phyloP scores from a whole-genome alignment of 2,797 vertebrate genomes.

The Artibeus jamaicensis region DNA sequence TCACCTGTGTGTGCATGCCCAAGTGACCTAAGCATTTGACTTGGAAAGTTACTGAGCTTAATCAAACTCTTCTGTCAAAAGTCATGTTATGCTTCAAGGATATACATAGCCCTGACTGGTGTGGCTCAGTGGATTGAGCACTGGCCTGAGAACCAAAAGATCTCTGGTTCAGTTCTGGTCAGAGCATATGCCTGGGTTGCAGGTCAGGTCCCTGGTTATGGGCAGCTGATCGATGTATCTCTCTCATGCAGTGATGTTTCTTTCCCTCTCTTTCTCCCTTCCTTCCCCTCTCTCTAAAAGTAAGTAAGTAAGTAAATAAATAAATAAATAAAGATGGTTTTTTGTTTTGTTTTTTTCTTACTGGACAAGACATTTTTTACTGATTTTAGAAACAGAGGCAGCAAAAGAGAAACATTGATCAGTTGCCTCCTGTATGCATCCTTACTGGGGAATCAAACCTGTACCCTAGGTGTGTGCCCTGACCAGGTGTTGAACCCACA shows the following conservation, averaged over 20 bases:
- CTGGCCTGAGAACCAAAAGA: background rate
- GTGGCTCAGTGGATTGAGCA: background rate
- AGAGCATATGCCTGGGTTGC: background rate
- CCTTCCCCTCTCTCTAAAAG: background rate
- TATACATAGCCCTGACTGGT: background rate
- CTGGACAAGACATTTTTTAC: background rate
- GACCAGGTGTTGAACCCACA: background rate
- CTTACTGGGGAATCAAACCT: background rate
- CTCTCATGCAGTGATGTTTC: background rate
- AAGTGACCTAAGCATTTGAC: background rate
- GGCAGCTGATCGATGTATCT: no score
- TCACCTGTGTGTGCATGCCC: background rate
- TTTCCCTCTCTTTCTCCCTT: background rate
- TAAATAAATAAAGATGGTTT: no score
- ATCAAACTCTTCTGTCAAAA: background rate
- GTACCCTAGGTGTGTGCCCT: no score
- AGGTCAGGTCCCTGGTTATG: background rate
- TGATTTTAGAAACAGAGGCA: background rate
- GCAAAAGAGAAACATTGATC: background rate
- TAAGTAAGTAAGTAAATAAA: no score
- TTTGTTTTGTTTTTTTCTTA: background rate
- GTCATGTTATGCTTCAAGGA: background rate
- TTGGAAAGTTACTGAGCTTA: slow-evolving; percentile 22
- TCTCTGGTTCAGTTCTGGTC: background rate
- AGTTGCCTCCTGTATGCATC: background rate